These are phyloP conservation scores for Atopsyche davidsoni DNA, from an alignment of 1,140 invertebrate species.

Conservation along the genomic window DNA sequence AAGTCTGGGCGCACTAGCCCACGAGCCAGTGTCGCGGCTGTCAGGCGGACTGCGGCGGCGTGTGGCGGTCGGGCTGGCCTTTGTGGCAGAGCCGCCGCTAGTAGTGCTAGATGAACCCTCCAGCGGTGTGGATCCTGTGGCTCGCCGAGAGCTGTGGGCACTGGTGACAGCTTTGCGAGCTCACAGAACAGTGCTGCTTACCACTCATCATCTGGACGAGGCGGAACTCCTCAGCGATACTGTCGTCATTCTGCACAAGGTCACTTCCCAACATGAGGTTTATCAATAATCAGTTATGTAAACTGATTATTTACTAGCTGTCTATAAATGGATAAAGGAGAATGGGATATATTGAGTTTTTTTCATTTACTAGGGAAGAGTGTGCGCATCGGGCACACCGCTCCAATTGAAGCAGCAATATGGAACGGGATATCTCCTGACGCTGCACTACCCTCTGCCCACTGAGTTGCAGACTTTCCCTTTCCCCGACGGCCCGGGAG, in stretches of 20 bases:
- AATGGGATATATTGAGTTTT: conserved; percentile 5
- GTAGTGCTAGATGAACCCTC: conserved; percentile 75
- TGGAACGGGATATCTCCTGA: conserved; percentile 70
- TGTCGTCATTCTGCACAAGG: conserved; percentile 60
- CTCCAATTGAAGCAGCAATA: conserved; percentile 69
- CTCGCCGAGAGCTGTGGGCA: conserved; percentile 67
- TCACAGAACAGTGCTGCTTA: conserved; percentile 62
- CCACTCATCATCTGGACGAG: conserved; percentile 66
- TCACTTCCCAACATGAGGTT: too few relatives aligned
- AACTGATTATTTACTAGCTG: too few relatives aligned
- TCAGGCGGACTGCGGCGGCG: conserved; percentile 59
- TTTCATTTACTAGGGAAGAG: conserved; percentile 49
- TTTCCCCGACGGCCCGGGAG: too few relatives aligned
- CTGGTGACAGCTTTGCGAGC: conserved; percentile 60
- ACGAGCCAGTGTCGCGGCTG: conserved; percentile 49
- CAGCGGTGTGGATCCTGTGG: conserved; percentile 73
- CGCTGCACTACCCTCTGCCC: conserved; percentile 42
- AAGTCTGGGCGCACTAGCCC: conserved; percentile 50
- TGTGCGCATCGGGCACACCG: conserved; percentile 55
- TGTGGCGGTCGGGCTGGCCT: conserved; percentile 59
- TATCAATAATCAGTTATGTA: too few relatives aligned
- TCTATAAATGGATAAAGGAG: too few relatives aligned
- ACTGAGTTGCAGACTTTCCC: too few relatives aligned
- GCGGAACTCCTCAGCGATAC: conserved; percentile 61
- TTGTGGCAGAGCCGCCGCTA: conserved; percentile 68